These are phyloP conservation scores for Cenopis cana DNA, from an alignment of 2,888 invertebrate species.

Conservation along the genomic window DNA sequence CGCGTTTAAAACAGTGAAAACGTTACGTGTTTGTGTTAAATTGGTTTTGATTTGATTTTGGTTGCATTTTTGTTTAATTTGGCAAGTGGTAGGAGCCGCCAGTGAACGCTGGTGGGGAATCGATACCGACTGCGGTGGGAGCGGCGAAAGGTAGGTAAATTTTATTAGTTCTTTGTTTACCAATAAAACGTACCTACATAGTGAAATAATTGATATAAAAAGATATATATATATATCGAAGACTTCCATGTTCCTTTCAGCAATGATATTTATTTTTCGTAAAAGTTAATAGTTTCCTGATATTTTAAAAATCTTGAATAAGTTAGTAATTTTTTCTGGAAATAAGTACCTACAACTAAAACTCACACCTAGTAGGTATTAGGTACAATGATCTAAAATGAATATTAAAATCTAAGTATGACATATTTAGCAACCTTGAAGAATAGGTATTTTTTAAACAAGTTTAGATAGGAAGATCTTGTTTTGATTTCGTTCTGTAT, in stretches of 20 bases:
- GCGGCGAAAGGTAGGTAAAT: constrained; percentile 80
- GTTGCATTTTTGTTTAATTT: constrained; percentile 60
- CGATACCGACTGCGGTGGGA: constrained; percentile 78
- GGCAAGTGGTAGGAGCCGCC: constrained; percentile 66
- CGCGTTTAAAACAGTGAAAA: constrained; percentile 66
- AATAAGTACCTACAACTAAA: not conserved
- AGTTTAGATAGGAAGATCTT: too few species aligned
- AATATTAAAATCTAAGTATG: too few species aligned
- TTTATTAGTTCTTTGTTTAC: constrained; percentile 55
- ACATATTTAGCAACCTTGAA: too few species aligned
- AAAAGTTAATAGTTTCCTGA: constrained; percentile 11
- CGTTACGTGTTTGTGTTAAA: constrained; percentile 72
- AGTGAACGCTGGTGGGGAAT: constrained; percentile 77
- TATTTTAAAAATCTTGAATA: too few species aligned
- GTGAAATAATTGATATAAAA: not conserved
- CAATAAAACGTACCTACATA: constrained; percentile 31
- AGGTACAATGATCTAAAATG: not conserved
- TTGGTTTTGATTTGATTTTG: constrained; percentile 74
- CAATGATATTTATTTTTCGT: not conserved
- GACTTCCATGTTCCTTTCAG: constrained; percentile 2
- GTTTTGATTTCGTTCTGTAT: too few species aligned
- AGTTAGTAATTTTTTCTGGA: too few species aligned
- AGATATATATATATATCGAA: not conserved
- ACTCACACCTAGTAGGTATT: not conserved
- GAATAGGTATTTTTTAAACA: too few species aligned